phyloP scores from a whole-genome alignment of 2,888 invertebrate genomes.

The Drosophila formosana region DNA sequence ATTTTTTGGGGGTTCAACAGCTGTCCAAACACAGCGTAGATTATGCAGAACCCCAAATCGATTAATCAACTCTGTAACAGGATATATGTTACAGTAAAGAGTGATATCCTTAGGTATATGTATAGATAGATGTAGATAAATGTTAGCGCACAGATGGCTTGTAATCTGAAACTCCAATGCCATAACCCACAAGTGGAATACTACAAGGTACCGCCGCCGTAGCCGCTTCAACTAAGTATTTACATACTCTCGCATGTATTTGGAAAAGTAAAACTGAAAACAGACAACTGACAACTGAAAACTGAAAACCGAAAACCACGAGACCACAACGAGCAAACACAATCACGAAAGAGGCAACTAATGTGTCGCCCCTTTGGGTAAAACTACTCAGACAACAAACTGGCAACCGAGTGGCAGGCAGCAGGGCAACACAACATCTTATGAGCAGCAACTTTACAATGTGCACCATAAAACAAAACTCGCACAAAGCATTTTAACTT shows the following conservation, averaged over 20 bases:
- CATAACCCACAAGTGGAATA: constrained; percentile 49
- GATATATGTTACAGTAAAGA: neutral
- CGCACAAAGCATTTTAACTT: constrained; percentile 38
- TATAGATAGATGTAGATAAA: neutral
- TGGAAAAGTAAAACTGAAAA: constrained; percentile 47
- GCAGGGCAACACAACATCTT: constrained; percentile 18
- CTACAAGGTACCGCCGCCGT: constrained; percentile 9
- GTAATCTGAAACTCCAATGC: constrained; percentile 69
- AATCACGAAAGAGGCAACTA: constrained; percentile 41
- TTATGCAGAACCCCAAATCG: neutral
- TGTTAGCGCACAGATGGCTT: constrained; percentile 10
- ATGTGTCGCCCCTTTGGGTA: constrained; percentile 36
- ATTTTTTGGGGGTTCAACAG: neutral
- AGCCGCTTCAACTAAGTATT: constrained; percentile 8
- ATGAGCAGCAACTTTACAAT: constrained; percentile 23
- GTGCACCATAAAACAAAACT: constrained; percentile 36
- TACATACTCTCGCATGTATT: constrained; percentile 15
- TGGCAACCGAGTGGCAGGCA: neutral
- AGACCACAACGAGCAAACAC: constrained; percentile 63
- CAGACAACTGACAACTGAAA: neutral
- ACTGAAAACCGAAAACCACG: constrained; percentile 64
- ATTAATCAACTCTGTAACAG: constrained; percentile 8
- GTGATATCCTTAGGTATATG: neutral
- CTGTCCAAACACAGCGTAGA: neutral
- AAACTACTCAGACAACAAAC: constrained; percentile 26